Percentiles rank a stretch among this genome's conserved stretches.
These are phyloP conservation scores for Yponomeuta plumbellus DNA, from an alignment of 2,888 invertebrate genomes.

Conservation along the genomic window DNA sequence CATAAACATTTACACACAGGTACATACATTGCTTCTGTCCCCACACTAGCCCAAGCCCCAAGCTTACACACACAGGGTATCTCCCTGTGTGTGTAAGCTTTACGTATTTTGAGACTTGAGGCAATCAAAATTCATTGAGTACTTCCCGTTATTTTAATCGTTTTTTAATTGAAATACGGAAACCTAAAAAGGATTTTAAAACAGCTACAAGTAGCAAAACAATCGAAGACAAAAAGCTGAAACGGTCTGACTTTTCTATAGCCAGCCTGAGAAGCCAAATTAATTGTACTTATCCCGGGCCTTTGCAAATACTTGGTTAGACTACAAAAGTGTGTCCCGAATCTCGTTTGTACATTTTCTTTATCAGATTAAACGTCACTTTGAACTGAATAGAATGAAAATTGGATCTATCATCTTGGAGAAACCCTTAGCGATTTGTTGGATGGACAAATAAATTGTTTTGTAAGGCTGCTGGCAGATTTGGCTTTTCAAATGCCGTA, in stretches of 20 bases:
- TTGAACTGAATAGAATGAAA: not conserved
- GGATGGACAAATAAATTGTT: not conserved
- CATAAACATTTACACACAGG: too few relatives aligned
- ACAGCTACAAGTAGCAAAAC: too few relatives aligned
- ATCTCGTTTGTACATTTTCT: not conserved
- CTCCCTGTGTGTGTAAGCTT: too few relatives aligned
- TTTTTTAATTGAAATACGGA: too few relatives aligned
- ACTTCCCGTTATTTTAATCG: too few relatives aligned
- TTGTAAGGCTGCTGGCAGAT: not conserved
- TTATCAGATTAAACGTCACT: not conserved
- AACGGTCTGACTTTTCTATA: not conserved
- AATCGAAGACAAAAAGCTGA: not conserved
- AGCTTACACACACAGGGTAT: too few relatives aligned
- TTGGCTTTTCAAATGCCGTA: not conserved
- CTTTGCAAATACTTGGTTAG: not conserved
- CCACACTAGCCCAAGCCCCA: too few relatives aligned
- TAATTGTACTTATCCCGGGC: not conserved
- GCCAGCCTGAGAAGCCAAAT: not conserved
- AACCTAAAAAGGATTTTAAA: too few relatives aligned
- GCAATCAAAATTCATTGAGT: too few relatives aligned
- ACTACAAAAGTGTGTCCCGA: not conserved
- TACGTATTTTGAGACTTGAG: too few relatives aligned
- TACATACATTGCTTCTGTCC: too few relatives aligned
- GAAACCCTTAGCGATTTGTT: not conserved
- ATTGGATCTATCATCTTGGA: not conserved